phyloP scores from a whole-genome alignment of 2,888 invertebrate genomes.

The Nemotelus pantherinus region DNA sequence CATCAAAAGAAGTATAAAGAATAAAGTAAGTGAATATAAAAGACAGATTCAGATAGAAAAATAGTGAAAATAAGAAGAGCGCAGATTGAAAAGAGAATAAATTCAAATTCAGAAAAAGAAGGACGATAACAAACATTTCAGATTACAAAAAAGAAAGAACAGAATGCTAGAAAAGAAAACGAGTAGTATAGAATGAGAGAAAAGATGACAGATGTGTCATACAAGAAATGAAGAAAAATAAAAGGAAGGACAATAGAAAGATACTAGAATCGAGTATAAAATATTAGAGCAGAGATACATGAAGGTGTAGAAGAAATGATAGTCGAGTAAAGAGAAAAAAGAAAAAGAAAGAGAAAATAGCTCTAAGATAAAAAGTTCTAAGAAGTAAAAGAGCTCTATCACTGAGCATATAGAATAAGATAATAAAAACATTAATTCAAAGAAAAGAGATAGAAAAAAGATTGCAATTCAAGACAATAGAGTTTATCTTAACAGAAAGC shows the following conservation, averaged over 20 bases:
- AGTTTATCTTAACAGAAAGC: no score
- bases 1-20: background rate
- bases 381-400: no score
- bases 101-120: no score
- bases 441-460: no score
- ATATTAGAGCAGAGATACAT: no score
- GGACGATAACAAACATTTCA: background rate
- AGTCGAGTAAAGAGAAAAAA: background rate
- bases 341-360: background rate
- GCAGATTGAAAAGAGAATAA: background rate
- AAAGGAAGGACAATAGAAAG: background rate
- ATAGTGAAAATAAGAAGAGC: background rate
- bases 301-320: background rate
- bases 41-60: background rate
- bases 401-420: no score
- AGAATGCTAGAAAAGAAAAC: background rate
- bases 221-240: background rate
- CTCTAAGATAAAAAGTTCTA: background rate
- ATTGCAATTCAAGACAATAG: no score
- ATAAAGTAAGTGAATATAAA: constrained; percentile 5
- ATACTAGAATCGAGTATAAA: no score
- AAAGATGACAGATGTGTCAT: background rate
- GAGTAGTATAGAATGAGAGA: background rate
- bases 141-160: background rate
- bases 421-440: no score